Conservation (phyloP, 2,113 vertebrate species). For the Bubo blakistoni region DNA sequence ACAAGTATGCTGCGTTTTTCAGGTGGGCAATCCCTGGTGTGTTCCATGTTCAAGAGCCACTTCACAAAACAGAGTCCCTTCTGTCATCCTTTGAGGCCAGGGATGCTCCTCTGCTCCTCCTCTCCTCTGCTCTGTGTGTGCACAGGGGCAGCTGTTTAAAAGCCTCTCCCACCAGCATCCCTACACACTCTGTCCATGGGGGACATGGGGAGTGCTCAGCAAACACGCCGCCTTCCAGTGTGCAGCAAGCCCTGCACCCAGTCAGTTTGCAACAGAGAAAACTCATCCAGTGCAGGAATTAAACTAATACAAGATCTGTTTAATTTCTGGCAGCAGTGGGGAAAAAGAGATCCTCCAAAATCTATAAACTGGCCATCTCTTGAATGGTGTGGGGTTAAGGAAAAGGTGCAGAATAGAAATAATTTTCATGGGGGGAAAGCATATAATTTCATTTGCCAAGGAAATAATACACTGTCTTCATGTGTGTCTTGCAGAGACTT, state of each 20-base stretch:
- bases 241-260: not conserved
- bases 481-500: not conserved
- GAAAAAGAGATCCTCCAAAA: not conserved
- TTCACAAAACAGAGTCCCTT: not conserved
- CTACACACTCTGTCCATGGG: fast-evolving
- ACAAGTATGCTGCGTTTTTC: not conserved
- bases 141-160: not conserved
- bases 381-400: not conserved
- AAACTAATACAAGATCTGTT: fast-evolving
- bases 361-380: not conserved
- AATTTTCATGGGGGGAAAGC: not conserved
- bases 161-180: fast-evolving
- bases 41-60: not conserved
- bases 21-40: not conserved
- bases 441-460: not conserved
- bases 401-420: not conserved
- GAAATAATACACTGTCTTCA: not conserved
- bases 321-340: not conserved
- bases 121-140: fast-evolving
- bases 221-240: not conserved
- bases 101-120: not conserved
- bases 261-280: not conserved
- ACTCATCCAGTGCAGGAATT: not conserved
- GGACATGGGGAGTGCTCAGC: not conserved
- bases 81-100: not conserved